phyloP scores from a whole-genome alignment of 2,113 vertebrate genomes.

The Sinocyclocheilus maitianheensis region DNA sequence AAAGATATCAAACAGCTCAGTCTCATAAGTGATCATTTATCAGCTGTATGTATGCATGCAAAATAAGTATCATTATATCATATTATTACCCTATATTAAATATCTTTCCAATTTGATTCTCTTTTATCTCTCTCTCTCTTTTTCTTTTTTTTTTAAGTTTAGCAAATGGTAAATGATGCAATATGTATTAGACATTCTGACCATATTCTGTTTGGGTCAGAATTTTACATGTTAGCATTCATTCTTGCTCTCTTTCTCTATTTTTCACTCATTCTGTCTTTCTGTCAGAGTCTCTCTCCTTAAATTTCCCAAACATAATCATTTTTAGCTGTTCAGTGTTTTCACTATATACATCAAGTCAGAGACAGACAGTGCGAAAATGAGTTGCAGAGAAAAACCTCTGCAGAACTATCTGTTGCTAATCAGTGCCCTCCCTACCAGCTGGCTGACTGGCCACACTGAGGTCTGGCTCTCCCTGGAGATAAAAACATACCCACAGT shows the following conservation, averaged over 20 bases:
- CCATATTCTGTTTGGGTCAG: neutral
- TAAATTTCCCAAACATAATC: neutral
- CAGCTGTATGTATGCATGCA: neutral
- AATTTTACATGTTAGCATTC: neutral
- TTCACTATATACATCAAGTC: conserved; percentile 42
- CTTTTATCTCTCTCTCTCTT: neutral
- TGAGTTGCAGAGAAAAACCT: conserved; percentile 38
- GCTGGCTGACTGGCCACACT: conserved; percentile 43
- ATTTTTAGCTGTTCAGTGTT: conserved; percentile 19
- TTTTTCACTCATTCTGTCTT: neutral
- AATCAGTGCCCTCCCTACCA: conserved; percentile 49
- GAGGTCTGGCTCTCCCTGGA: conserved; percentile 47
- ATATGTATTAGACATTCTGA: no score
- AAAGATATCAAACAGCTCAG: neutral
- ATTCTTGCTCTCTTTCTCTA: neutral
- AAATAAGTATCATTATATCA: no score
- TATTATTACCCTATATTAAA: neutral
- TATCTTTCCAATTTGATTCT: neutral
- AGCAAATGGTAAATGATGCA: neutral
- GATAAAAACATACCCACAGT: conserved; percentile 58
- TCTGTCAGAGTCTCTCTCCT: neutral
- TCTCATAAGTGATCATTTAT: neutral
- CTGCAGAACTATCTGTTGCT: conserved; percentile 52
- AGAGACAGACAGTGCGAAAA: conserved; percentile 44
- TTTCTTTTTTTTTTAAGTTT: neutral